A percentile compares a stretch with the other conserved stretches of the same genome.
Conservation (phyloP, 92 coral and sea anemone genomes). For the Isaurus tuberculatus region DNA sequence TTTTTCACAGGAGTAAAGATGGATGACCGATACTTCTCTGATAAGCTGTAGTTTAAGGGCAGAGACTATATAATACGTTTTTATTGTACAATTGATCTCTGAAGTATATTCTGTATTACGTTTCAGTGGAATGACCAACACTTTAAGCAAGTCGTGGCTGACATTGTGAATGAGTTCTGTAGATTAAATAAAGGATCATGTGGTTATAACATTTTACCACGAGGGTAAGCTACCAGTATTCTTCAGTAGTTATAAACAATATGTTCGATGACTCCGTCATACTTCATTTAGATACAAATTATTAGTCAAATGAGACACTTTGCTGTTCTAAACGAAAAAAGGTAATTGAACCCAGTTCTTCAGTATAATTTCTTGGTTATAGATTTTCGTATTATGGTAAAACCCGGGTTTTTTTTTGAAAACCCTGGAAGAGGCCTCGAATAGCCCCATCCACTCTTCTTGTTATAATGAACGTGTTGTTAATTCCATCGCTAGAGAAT, state of each 20-base stretch:
- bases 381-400: too few species aligned
- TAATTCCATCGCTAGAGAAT: too few species aligned
- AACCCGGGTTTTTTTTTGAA: too few species aligned
- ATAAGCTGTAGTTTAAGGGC: not conserved
- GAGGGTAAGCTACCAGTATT: not conserved
- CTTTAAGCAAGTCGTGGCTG: conserved; percentile 28
- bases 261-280: not conserved
- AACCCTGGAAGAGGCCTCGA: too few species aligned
- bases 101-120: not conserved
- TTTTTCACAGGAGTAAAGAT: not conserved
- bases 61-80: not conserved
- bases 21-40: not conserved
- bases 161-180: conserved; percentile 21
- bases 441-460: too few species aligned
- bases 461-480: too few species aligned
- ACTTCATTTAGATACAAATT: not conserved
- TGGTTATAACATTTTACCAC: conserved; percentile 13
- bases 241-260: not conserved
- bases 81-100: not conserved
- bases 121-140: conserved; percentile 25
- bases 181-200: not conserved
- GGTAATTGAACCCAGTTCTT: too few species aligned
- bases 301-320: not conserved
- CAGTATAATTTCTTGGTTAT: too few species aligned
- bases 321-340: too few species aligned